phyloP scores from a whole-genome alignment of 2,797 vertebrate species.

The Sternotherus odoratus region DNA sequence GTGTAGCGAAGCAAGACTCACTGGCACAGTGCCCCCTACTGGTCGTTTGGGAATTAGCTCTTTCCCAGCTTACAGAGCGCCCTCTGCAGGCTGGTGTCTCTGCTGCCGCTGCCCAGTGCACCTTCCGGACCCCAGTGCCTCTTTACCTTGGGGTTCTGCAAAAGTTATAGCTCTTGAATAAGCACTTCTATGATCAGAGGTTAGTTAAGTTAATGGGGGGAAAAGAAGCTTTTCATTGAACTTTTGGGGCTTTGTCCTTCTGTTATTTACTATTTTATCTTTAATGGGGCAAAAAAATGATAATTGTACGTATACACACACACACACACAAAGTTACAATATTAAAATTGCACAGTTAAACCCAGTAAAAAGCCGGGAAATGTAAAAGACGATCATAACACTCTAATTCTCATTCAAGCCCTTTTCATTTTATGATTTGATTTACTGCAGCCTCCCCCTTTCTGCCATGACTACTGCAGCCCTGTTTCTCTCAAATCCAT shows the following conservation, averaged over 20 bases:
- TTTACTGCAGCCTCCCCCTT: background rate
- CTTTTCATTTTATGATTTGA: background rate
- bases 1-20: no score
- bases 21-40: no score
- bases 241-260: background rate
- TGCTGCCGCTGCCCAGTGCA: no score
- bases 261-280: background rate
- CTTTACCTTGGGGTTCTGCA: background rate
- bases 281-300: conserved; percentile 4
- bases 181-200: background rate
- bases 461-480: background rate
- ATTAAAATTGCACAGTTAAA: background rate
- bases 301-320: background rate
- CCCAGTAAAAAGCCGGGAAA: background rate
- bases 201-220: background rate
- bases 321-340: background rate
- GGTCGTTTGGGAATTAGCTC: no score
- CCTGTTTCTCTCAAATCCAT: background rate
- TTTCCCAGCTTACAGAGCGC: no score
- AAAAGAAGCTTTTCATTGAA: background rate
- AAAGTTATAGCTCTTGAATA: background rate
- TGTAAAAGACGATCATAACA: background rate
- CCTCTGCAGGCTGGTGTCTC: no score
- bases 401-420: background rate
- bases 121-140: no score